Percentiles rank a stretch among this genome's conserved stretches.
phyloP scores from a whole-genome alignment of 2,113 vertebrate genomes.

The Ovibos moschatus region DNA sequence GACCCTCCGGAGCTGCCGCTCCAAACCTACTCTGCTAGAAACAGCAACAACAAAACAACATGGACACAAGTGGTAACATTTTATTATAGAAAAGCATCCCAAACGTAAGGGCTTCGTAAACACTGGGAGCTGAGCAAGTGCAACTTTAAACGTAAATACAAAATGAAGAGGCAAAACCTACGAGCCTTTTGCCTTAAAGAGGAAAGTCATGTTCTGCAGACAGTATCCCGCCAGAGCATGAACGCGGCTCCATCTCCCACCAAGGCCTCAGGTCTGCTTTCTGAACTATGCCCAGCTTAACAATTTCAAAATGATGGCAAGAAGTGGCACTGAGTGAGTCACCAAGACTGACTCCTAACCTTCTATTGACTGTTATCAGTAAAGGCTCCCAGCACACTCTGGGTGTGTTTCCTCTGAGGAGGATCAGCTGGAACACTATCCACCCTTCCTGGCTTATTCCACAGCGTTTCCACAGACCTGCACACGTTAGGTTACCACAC shows the following conservation, averaged over 20 bases:
- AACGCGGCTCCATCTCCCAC: background rate
- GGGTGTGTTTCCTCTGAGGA: background rate
- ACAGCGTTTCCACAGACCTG: background rate
- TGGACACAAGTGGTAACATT: slow-evolving; percentile 59
- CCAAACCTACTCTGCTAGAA: background rate
- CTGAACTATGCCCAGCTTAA: background rate
- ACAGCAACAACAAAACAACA: background rate
- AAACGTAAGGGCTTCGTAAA: slow-evolving; percentile 61
- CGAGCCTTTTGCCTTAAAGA: slow-evolving; percentile 39
- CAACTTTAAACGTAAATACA: slow-evolving; percentile 55
- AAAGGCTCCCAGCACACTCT: background rate
- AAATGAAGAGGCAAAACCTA: slow-evolving; percentile 50
- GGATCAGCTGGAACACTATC: background rate
- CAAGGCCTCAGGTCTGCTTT: background rate
- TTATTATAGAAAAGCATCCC: slow-evolving; percentile 77
- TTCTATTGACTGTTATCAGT: background rate
- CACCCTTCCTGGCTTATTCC: background rate
- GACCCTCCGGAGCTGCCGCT: background rate
- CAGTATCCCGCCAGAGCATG: background rate
- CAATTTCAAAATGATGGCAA: slow-evolving; percentile 20
- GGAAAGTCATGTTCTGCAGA: background rate
- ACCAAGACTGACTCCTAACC: background rate
- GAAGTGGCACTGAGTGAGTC: background rate
- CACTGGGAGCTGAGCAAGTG: slow-evolving; percentile 73
- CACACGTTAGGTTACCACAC: background rate